A percentile compares a stretch with the other conserved stretches of the same genome.
phyloP scores from a whole-genome alignment of 2,888 invertebrate species.

The Pyralis farinalis region DNA sequence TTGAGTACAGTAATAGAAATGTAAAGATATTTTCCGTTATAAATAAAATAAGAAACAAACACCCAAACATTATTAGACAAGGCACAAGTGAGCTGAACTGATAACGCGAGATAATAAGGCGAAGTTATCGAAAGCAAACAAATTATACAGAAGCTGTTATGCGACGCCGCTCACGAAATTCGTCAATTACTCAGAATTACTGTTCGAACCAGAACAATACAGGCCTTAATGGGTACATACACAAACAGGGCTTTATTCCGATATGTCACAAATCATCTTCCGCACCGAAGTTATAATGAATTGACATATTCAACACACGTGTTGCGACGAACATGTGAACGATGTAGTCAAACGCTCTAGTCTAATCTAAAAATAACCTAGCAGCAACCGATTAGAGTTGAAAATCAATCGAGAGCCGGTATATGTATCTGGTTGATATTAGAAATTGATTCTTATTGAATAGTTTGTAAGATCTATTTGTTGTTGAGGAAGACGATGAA shows the following conservation, averaged over 20 bases:
- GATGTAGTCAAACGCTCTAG: constrained; percentile 26
- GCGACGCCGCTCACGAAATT: constrained; percentile 42
- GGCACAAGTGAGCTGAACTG: background rate
- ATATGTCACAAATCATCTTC: constrained; percentile 78
- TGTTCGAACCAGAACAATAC: constrained; percentile 53
- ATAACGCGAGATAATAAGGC: constrained; percentile 1
- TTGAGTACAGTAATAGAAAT: too few species aligned
- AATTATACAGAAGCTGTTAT: constrained; percentile 43
- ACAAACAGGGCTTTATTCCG: constrained; percentile 70
- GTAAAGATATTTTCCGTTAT: background rate
- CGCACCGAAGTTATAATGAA: constrained; percentile 75
- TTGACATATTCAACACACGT: constrained; percentile 79
- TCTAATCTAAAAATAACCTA: constrained; percentile 11
- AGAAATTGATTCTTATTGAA: constrained; percentile 33
- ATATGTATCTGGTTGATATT: constrained; percentile 16
- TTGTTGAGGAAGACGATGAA: constrained; percentile 23
- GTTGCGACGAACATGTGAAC: constrained; percentile 33
- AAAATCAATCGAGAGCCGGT: constrained; percentile 7
- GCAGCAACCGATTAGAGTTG: background rate
- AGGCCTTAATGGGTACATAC: constrained; percentile 58
- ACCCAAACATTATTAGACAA: background rate
- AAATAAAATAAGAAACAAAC: background rate
- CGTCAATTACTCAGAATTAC: constrained; percentile 68
- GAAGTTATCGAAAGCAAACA: constrained; percentile 41
- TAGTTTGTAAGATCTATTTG: constrained; percentile 15